A percentile compares a stretch with the other conserved stretches of the same genome.
Conservation (phyloP, 2,888 invertebrate genomes). For the Orchesellides sinensis region DNA sequence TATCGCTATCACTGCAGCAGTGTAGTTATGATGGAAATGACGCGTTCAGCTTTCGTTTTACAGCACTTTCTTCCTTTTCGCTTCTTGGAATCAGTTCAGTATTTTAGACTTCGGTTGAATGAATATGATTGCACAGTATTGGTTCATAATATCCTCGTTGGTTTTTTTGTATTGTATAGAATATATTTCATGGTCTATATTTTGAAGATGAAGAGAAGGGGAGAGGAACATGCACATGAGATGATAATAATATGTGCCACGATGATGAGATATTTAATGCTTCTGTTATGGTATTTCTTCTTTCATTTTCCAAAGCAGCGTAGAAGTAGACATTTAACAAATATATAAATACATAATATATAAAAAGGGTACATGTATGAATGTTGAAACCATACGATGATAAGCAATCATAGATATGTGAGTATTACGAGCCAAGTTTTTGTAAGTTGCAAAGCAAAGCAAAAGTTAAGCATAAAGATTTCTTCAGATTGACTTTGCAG, state of each 20-base stretch:
- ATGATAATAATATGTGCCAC: slow-evolving; percentile 17
- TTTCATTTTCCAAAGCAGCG: background rate
- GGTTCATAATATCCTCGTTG: background rate
- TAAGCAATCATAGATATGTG: slow-evolving; percentile 24
- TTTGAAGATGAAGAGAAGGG: background rate
- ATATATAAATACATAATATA: background rate
- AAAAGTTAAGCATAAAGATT: slow-evolving; percentile 34
- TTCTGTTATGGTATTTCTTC: slow-evolving; percentile 12
- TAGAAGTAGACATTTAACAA: no score
- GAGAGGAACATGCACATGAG: background rate
- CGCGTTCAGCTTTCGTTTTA: slow-evolving; percentile 13
- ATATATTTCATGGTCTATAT: no score
- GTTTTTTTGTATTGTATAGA: background rate
- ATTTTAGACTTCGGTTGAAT: background rate
- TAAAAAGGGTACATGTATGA: no score
- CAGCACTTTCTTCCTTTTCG: background rate
- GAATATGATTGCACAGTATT: slow-evolving; percentile 2
- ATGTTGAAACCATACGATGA: background rate
- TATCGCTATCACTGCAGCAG: slow-evolving; percentile 13
- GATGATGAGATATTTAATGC: slow-evolving; percentile 38
- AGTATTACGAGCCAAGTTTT: slow-evolving; percentile 42
- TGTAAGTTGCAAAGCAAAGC: slow-evolving; percentile 36
- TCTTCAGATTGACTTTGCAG: slow-evolving; percentile 37
- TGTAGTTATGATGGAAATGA: slow-evolving; percentile 25
- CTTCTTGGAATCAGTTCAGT: slow-evolving; percentile 19